These are phyloP conservation scores for Hesperophylax magnus DNA, from an alignment of 1,140 invertebrate genomes.

Conservation along the genomic window DNA sequence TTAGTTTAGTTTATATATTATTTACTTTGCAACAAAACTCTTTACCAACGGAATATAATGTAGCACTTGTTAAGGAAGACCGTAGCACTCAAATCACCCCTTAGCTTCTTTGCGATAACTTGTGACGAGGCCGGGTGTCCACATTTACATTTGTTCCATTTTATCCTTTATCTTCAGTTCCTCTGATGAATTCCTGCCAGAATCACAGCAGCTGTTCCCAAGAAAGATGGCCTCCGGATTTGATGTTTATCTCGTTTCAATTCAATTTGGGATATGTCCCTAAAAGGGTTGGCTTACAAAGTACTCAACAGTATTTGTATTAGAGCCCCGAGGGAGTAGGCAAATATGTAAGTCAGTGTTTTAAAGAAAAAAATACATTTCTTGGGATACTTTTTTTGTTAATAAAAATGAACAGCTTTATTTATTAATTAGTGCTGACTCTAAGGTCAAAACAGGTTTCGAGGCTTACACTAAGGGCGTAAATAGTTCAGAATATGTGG, in stretches of 20 bases:
- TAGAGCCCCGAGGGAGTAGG: too few species aligned
- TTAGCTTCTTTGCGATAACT: slow-evolving; percentile 1
- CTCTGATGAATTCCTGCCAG: slow-evolving; percentile 28
- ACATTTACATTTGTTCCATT: slow-evolving; percentile 39
- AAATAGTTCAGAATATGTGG: too few species aligned
- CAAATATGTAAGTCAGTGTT: too few species aligned
- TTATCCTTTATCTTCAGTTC: slow-evolving; percentile 8
- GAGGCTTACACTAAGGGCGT: too few species aligned
- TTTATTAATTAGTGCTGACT: too few species aligned
- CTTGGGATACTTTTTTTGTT: neutral
- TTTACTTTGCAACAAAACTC: too few species aligned
- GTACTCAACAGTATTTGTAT: neutral
- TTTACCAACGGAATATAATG: too few species aligned
- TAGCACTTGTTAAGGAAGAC: neutral
- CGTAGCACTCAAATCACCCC: slow-evolving; percentile 27
- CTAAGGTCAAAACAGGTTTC: too few species aligned
- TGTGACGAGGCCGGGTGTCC: neutral
- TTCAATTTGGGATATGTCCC: slow-evolving; percentile 34
- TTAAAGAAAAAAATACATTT: neutral
- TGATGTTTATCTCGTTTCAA: slow-evolving; percentile 41
- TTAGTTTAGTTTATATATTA: too few species aligned
- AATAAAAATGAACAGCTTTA: too few species aligned
- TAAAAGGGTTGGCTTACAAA: slow-evolving; percentile 28
- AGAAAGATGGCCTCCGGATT: slow-evolving; percentile 32
- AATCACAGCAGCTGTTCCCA: slow-evolving; percentile 39